Conservation (phyloP, 2,113 vertebrate genomes). For the Sylvilagus bachmani region DNA sequence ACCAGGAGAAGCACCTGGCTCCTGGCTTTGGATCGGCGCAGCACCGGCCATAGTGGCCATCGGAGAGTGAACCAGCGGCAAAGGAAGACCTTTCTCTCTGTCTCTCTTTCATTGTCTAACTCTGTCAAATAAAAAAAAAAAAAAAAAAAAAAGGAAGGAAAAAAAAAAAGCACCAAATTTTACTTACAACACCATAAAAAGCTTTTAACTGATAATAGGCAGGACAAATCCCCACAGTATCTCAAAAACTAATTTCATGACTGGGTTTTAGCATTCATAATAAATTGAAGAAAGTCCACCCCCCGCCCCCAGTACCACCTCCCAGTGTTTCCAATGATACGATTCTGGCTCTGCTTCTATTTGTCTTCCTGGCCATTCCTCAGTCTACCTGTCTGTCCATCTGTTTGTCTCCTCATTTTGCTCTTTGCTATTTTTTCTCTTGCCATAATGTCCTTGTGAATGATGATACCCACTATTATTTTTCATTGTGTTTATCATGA, state of each 20-base stretch:
- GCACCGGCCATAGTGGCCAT: no score
- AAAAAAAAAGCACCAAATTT: not conserved
- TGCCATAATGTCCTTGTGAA: not conserved
- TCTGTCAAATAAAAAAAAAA: no score
- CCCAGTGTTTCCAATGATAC: not conserved
- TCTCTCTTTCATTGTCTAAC: no score
- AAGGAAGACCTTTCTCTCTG: no score
- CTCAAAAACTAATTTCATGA: not conserved
- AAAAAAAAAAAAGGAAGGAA: no score
- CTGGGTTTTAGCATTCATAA: not conserved
- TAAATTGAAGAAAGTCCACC: no score
- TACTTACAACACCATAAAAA: not conserved
- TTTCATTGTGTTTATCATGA: constrained; percentile 56
- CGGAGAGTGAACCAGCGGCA: no score
- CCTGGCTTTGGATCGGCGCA: no score
- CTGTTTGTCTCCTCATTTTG: not conserved
- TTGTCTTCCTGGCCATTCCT: no score
- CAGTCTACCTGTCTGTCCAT: not conserved
- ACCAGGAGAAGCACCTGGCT: no score
- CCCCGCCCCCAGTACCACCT: no score
- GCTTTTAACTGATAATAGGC: not conserved
- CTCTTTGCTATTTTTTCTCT: not conserved
- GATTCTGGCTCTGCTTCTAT: not conserved
- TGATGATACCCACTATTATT: not conserved
- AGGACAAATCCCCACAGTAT: not conserved